A percentile compares a stretch with the other conserved stretches of the same genome.
Conservation (phyloP, 2,888 invertebrate species). For the Buathra laborator region DNA sequence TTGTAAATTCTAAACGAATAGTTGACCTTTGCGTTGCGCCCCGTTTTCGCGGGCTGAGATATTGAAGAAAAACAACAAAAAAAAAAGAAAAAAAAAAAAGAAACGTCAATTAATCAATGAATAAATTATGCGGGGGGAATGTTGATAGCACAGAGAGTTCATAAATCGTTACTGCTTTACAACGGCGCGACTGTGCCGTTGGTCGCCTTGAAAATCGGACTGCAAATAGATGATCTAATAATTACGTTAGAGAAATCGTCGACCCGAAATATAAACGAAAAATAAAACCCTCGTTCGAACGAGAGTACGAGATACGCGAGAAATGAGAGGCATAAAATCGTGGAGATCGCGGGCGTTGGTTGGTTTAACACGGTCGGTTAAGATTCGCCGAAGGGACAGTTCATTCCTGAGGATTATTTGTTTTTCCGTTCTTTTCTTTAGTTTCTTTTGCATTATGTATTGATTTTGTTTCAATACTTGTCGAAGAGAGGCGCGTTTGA, state of each 20-base stretch:
- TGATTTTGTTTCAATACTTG: constrained; percentile 68
- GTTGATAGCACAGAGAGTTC: constrained; percentile 33
- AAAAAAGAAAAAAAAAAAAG: constrained; percentile 27
- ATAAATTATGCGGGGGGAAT: constrained; percentile 54
- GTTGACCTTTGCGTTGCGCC: constrained; percentile 29
- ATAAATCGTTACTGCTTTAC: constrained; percentile 59
- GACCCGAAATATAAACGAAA: neutral
- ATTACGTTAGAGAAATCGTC: constrained; percentile 51
- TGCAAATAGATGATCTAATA: constrained; percentile 58
- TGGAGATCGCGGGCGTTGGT: constrained; percentile 76
- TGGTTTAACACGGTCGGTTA: constrained; percentile 50
- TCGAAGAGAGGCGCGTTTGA: constrained; percentile 74
- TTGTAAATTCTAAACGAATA: neutral
- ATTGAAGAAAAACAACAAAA: constrained; percentile 31
- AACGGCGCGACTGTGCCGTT: constrained; percentile 35
- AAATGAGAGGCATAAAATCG: constrained; percentile 71
- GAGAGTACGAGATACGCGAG: constrained; percentile 9
- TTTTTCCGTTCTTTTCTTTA: neutral
- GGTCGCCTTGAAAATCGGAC: constrained; percentile 62
- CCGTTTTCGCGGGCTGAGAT: constrained; percentile 43
- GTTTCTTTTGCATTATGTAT: constrained; percentile 9
- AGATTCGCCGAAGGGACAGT: constrained; percentile 18
- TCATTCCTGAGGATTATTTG: constrained; percentile 23
- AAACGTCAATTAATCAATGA: constrained; percentile 66
- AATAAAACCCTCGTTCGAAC: constrained; percentile 17